Evolutionary conservation across 2,888 invertebrate species (phyloP).

Genomic region (Caenorhabditis auriculariae): DNA sequence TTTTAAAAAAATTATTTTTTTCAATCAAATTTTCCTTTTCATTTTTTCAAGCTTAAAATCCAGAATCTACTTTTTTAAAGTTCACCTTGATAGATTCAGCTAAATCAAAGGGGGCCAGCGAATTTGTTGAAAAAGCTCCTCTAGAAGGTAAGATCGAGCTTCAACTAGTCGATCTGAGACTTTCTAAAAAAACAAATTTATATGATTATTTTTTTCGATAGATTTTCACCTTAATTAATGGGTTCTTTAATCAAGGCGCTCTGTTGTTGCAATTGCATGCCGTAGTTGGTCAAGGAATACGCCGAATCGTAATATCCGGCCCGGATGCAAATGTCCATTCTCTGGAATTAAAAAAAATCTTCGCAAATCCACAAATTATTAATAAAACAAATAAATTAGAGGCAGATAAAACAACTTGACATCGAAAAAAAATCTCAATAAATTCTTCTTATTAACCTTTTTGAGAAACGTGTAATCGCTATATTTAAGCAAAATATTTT

Average conservation of each 20-base stretch:
- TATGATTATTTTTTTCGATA: too few relatives aligned
- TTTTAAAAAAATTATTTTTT: too few relatives aligned
- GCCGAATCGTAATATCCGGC: conserved; percentile 59
- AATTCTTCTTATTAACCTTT: too few relatives aligned
- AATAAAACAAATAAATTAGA: background rate
- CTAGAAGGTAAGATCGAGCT: conserved; percentile 54
- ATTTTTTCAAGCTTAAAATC: background rate
- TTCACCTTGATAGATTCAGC: conserved; percentile 56
- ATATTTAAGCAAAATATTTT: too few relatives aligned
- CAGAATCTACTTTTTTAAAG: background rate
- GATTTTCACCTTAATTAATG: conserved; percentile 19
- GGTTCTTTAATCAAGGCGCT: conserved; percentile 29
- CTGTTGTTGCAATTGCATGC: conserved; percentile 46
- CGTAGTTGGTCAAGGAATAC: conserved; percentile 61
- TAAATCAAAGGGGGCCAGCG: conserved; percentile 57
- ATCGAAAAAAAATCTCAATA: too few relatives aligned
- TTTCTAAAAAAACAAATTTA: conserved; percentile 27
- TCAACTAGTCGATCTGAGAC: conserved; percentile 56
- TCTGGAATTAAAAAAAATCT: conserved; percentile 25
- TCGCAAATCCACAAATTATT: background rate
- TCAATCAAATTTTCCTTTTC: background rate
- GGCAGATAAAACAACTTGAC: background rate
- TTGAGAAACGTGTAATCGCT: too few relatives aligned
- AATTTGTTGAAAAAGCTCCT: conserved; percentile 62
- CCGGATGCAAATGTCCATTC: conserved; percentile 61